Base-by-base conservation (phyloP, 2,797 vertebrate genomes). In the Myiotriccus ornatus region DNA sequence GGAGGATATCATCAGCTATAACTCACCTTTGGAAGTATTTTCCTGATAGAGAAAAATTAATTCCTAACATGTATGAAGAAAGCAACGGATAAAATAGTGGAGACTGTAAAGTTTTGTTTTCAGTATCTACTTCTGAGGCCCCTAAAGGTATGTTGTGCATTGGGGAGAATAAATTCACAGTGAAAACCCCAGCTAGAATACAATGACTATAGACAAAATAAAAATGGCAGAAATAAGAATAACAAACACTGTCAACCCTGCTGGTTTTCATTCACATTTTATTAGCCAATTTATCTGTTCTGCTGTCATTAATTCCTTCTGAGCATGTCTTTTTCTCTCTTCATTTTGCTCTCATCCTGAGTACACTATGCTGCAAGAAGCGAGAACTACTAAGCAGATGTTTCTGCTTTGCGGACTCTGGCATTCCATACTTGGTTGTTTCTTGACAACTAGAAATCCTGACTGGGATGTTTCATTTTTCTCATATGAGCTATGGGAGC, bases 401-500 rank as follows among this genome's bases (percentile, higher is more conserved):
- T 92, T 94, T 95, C 74, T 93, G 69, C 84, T 93, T 95, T 91
- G 83, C 1, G 13, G 44, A 90, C 55, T 93, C 69, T 70, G 63
- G n/a, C 34, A 56, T 93, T 93, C 50, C 65, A 35, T 67, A 85
- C 57, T 93, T 90, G 62, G 43, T 81, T 90, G 20, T 90, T 91
- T 86, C 83, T 92, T 84, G 89, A 90, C 65, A 86, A 57, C 69
- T 86, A 86, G 89, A 93, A 94, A 92, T 95, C 91, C 93, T 97
- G 88, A 93, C 68, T 87, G 78, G 71, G 74, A 81, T 41, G 11
- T 96, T 96, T 96, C 73, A 85, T 92, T 96, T 92, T 95, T 95
- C 84, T 91, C 74, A 63, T 65, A 91, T 43, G 86, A 82, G 74
- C 84, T 92, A 85, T 87, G 89, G 95, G 88, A 96, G 55, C 53